phyloP scores from a whole-genome alignment of 2,888 invertebrate species.

The Seira ritae region DNA sequence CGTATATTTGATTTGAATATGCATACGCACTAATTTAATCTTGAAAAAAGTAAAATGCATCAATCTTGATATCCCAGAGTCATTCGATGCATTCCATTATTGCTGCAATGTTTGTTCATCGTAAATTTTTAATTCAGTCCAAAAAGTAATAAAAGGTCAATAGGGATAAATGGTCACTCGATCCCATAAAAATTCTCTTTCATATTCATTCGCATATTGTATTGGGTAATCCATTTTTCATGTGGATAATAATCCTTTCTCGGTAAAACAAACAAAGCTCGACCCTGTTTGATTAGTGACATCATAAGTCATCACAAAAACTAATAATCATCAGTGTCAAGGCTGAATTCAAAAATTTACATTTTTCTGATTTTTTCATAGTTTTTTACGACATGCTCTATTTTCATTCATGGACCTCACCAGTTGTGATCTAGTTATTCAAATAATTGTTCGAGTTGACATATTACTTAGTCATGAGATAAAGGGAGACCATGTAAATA shows the following conservation, averaged over 20 bases:
- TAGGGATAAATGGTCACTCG: no score
- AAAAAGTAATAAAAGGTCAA: no score
- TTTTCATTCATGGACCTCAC: conserved; percentile 11
- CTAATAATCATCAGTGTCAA: conserved; percentile 31
- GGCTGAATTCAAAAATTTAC: conserved; percentile 12
- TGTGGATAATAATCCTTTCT: conserved; percentile 45
- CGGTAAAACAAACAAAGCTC: conserved; percentile 26
- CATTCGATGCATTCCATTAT: no score
- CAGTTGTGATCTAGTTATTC: conserved; percentile 23
- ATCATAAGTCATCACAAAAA: no score
- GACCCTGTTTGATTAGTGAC: background rate
- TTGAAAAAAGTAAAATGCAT: no score
- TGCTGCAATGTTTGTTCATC: no score
- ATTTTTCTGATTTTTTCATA: background rate
- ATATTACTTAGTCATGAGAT: conserved; percentile 26
- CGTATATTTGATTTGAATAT: no score
- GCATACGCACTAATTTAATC: no score
- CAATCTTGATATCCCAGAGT: no score
- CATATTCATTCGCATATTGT: background rate
- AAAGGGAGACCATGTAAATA: background rate
- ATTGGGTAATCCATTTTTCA: conserved; percentile 22
- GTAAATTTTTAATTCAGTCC: no score
- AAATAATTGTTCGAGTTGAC: conserved; percentile 26
- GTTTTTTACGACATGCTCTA: conserved; percentile 26
- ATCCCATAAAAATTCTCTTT: conserved; percentile 12